These are phyloP conservation scores for Coregonus clupeaformis DNA, from an alignment of 2,113 vertebrate species.

Conservation along the genomic window DNA sequence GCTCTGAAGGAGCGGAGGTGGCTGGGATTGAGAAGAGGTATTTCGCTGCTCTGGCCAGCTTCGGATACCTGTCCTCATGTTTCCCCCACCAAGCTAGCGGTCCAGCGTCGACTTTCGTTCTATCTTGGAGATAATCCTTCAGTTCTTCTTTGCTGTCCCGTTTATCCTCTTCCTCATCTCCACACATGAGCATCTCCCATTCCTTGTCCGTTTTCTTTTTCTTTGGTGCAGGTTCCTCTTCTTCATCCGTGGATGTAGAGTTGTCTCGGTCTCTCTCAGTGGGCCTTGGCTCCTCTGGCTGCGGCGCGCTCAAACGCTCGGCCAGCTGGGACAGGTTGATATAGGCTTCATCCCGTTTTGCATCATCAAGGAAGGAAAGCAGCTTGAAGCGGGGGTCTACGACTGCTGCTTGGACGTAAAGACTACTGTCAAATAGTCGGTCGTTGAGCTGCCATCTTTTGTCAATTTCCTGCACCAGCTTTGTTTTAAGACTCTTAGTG, in stretches of 20 bases:
- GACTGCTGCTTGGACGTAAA: constrained; percentile 12
- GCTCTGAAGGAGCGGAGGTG: neutral
- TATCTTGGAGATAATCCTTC: neutral
- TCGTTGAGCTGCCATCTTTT: constrained; percentile 9
- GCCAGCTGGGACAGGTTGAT: neutral
- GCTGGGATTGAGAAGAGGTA: neutral
- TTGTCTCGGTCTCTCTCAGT: neutral
- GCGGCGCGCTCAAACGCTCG: neutral
- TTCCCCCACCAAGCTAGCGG: constrained; percentile 10
- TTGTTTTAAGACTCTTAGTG: constrained; percentile 5
- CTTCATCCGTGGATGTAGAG: constrained; percentile 7
- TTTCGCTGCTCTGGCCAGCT: neutral
- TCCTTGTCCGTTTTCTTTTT: constrained; percentile 10
- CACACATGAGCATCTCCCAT: constrained; percentile 1
- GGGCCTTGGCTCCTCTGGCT: too few species aligned
- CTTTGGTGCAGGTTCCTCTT: constrained; percentile 10
- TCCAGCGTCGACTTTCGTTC: constrained; percentile 1
- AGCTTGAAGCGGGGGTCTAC: constrained; percentile 17
- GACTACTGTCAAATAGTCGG: neutral
- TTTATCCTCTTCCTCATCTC: neutral
- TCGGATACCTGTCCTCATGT: neutral
- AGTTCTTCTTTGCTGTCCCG: constrained; percentile 1
- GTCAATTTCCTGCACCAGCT: constrained; percentile 8
- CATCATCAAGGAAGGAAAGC: constrained; percentile 1
- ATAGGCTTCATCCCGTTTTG: constrained; percentile 8